These are phyloP conservation scores for Psilopsiagon aurifrons DNA, from an alignment of 2,113 vertebrate species.

Conservation along the genomic window DNA sequence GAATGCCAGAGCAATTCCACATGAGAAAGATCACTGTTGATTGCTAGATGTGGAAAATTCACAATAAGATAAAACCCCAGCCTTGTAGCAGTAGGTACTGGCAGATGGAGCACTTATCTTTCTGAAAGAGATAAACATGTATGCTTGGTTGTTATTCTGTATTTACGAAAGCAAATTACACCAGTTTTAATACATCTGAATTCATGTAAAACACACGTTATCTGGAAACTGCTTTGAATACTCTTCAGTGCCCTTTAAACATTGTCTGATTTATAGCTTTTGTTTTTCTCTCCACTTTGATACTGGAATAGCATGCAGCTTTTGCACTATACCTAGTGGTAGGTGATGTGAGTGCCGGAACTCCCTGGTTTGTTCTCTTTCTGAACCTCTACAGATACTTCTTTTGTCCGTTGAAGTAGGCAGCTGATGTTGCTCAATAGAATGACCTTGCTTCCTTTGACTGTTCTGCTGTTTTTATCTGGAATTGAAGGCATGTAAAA, in stretches of 20 bases:
- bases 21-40: slow-evolving; percentile 6
- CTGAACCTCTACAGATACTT: neutral
- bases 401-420: neutral
- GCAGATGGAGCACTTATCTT: slow-evolving; percentile 61
- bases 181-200: slow-evolving; percentile 58
- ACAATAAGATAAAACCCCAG: neutral
- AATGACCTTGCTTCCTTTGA: neutral
- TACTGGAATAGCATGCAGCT: slow-evolving; percentile 9
- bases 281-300: neutral
- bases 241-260: neutral
- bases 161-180: slow-evolving; percentile 72
- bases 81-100: slow-evolving; percentile 5
- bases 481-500: neutral
- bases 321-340: neutral
- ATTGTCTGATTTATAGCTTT: neutral
- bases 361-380: neutral
- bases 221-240: slow-evolving; percentile 46
- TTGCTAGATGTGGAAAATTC: slow-evolving; percentile 13
- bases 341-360: neutral
- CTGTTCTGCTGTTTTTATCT: neutral
- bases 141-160: slow-evolving; percentile 41
- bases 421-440: neutral
- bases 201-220: slow-evolving; percentile 56
- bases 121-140: slow-evolving; percentile 60
- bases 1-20: slow-evolving; percentile 46